Evolutionary conservation across 1,140 invertebrate species (phyloP).

Genomic region (Macrocentrus cingulum): DNA sequence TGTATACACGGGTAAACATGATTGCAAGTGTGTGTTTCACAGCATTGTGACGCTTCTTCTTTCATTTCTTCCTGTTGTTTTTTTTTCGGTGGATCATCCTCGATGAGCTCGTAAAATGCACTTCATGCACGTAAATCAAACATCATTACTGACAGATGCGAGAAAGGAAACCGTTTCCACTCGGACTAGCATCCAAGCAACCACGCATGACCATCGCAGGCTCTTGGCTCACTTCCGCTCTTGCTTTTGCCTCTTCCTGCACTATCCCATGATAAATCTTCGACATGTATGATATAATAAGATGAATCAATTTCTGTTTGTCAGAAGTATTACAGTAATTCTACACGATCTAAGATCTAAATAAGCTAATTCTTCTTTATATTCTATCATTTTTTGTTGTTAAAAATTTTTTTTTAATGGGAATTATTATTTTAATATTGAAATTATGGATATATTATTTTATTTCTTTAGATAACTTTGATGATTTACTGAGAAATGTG

Average conservation of each 20-base stretch:
- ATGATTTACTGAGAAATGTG: no score
- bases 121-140: conserved; percentile 22
- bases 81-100: neutral
- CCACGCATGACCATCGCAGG: conserved; percentile 21
- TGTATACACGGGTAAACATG: neutral
- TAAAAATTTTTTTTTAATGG: no score
- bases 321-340: neutral
- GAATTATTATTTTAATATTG: no score
- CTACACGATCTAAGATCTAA: no score
- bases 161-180: conserved; percentile 21
- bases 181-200: conserved; percentile 15
- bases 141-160: conserved; percentile 21
- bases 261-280: conserved; percentile 1
- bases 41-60: neutral
- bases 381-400: no score
- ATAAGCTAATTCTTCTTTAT: no score
- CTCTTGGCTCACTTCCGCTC: conserved; percentile 23
- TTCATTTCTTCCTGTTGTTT: neutral
- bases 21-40: neutral
- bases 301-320: neutral
- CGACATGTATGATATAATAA: neutral
- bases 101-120: conserved; percentile 15
- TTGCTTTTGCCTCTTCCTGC: neutral
- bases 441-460: no score
- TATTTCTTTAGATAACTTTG: no score